These are phyloP conservation scores for Muntiacus muntjak DNA, from an alignment of 2,113 vertebrate species.

Conservation along the genomic window DNA sequence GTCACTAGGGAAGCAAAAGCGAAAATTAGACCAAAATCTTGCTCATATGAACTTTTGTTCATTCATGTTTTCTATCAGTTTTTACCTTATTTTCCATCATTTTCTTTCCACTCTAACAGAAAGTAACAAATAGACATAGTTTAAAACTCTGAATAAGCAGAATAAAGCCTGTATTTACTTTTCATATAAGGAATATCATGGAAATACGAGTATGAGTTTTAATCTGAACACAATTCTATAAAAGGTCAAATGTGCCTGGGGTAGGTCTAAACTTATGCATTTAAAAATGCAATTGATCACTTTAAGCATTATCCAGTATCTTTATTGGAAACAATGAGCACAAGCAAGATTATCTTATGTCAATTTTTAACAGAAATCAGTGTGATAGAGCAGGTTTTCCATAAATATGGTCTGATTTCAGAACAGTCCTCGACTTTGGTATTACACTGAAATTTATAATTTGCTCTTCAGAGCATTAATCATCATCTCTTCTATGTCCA, in stretches of 20 bases:
- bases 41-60: neutral
- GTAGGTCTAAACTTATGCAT: neutral
- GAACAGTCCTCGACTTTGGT: neutral
- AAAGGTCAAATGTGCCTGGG: neutral
- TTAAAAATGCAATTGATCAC: neutral
- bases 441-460: neutral
- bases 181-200: neutral
- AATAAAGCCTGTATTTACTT: neutral
- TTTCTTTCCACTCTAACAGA: neutral
- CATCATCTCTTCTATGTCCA: neutral
- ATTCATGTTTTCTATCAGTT: neutral
- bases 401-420: neutral
- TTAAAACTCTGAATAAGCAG: neutral
- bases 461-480: neutral
- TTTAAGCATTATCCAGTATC: neutral
- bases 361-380: neutral
- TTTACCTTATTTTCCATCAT: neutral
- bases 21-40: neutral
- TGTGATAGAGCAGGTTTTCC: neutral
- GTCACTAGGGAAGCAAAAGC: neutral
- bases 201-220: neutral
- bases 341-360: neutral
- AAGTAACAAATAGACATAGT: neutral
- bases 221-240: neutral
- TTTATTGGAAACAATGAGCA: neutral